Percentiles rank a stretch among this genome's conserved stretches.
Evolutionary conservation across 2,888 invertebrate species (phyloP).

Genomic region (Hypsopygia costalis): DNA sequence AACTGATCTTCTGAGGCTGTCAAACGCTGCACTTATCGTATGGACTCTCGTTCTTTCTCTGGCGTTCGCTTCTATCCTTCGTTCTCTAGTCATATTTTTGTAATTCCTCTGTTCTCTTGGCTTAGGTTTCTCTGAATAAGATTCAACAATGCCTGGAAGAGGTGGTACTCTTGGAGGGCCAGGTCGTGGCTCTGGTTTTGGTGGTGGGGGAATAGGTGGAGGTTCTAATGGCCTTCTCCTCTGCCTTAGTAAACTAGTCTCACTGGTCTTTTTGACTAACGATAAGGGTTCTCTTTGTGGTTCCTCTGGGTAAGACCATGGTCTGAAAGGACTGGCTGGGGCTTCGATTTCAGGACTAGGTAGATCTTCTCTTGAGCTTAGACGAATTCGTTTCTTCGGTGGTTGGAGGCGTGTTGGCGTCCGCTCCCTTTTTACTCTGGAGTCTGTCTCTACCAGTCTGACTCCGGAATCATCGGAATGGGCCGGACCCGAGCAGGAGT

Average conservation of each 20-base stretch:
- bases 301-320: conserved; percentile 82
- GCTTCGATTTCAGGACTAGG: conserved; percentile 63
- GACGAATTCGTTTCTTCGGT: conserved; percentile 86
- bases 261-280: conserved; percentile 75
- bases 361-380: conserved; percentile 57
- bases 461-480: conserved; percentile 78
- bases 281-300: conserved; percentile 84
- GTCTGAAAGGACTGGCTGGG: conserved; percentile 80
- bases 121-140: conserved; percentile 42
- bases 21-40: conserved; percentile 97
- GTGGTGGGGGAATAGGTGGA: conserved; percentile 42
- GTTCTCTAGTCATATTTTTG: conserved; percentile 96
- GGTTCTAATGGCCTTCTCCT: conserved; percentile 55
- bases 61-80: conserved; percentile 96
- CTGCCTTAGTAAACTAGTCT: conserved; percentile 51
- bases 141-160: conserved; percentile 71
- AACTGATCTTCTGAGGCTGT: conserved; percentile 90
- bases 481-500: conserved; percentile 76
- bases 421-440: conserved; percentile 80
- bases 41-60: conserved; percentile 95
- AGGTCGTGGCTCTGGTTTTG: conserved; percentile 36
- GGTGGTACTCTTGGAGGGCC: conserved; percentile 75
- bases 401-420: conserved; percentile 73
- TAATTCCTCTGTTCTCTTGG: conserved; percentile 90
- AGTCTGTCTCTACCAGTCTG: conserved; percentile 54